Percentiles rank a stretch among this genome's conserved stretches.
Evolutionary conservation across 2,113 vertebrate genomes (phyloP).

Genomic region (Antigone vipio): DNA sequence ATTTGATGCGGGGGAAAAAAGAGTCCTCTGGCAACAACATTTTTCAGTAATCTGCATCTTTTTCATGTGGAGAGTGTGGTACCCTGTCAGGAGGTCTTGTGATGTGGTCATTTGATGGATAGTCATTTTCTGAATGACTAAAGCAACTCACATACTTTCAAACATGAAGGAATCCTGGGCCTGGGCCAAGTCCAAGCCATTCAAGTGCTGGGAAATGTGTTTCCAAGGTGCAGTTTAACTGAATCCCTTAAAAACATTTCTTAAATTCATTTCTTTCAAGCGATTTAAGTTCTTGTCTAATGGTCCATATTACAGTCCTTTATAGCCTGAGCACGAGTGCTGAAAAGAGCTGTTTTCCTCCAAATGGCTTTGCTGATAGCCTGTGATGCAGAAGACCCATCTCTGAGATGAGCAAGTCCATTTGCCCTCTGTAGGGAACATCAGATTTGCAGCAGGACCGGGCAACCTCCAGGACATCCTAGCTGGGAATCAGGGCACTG

Average conservation of each 20-base stretch:
- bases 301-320: background rate
- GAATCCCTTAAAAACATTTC: background rate
- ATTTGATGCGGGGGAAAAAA: accelerated
- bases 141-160: background rate
- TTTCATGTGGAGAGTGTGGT: background rate
- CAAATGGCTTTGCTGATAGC: background rate
- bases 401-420: background rate
- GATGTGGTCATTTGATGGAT: background rate
- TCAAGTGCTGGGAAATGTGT: background rate
- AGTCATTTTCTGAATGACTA: background rate
- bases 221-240: background rate
- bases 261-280: background rate
- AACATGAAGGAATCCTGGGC: background rate
- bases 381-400: background rate
- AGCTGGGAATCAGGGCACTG: background rate
- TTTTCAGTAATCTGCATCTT: background rate
- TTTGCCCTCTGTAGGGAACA: background rate
- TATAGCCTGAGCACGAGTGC: background rate
- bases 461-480: background rate
- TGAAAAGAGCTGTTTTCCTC: background rate
- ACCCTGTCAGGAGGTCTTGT: background rate
- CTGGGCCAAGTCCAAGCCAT: background rate
- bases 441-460: background rate
- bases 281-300: background rate
- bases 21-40: background rate